These are phyloP conservation scores for Pristionchus exspectatus DNA, from an alignment of 2,888 invertebrate genomes.

Conservation along the genomic window DNA sequence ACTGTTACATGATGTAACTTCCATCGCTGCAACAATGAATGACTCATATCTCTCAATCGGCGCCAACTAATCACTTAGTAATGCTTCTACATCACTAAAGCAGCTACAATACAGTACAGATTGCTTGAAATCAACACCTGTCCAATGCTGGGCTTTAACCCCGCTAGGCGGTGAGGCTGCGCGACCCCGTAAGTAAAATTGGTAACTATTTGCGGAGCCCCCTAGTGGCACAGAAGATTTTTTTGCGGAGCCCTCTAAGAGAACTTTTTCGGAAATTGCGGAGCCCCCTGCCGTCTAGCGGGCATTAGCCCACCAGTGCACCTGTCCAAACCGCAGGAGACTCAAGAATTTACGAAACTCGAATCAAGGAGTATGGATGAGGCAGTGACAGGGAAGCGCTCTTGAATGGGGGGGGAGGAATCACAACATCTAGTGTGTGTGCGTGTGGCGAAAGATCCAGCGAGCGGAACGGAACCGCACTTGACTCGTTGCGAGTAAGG, in stretches of 20 bases:
- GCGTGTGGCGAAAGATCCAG: not conserved
- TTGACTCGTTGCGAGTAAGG: not conserved
- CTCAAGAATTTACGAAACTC: not conserved
- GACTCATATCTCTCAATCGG: not conserved
- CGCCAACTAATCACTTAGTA: not conserved
- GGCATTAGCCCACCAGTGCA: not conserved
- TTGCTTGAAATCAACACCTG: no score
- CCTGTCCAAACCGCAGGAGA: not conserved
- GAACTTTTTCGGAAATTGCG: no score
- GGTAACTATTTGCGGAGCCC: no score
- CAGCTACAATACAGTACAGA: no score
- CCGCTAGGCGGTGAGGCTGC: no score
- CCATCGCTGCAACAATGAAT: not conserved
- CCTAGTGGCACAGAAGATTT: no score
- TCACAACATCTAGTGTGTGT: not conserved
- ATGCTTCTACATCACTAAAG: no score
- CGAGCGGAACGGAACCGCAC: not conserved
- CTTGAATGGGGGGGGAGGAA: not conserved
- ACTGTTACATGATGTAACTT: not conserved
- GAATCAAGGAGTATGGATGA: not conserved
- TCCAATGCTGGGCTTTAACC: no score
- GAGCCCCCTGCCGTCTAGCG: no score
- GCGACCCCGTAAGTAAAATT: no score
- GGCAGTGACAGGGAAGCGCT: not conserved
- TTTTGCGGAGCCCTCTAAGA: no score